Base-by-base conservation (phyloP, 30 jellyfish, hydroid and myxozoan species). In the Aurelia aurita complex sp. Pacific region DNA sequence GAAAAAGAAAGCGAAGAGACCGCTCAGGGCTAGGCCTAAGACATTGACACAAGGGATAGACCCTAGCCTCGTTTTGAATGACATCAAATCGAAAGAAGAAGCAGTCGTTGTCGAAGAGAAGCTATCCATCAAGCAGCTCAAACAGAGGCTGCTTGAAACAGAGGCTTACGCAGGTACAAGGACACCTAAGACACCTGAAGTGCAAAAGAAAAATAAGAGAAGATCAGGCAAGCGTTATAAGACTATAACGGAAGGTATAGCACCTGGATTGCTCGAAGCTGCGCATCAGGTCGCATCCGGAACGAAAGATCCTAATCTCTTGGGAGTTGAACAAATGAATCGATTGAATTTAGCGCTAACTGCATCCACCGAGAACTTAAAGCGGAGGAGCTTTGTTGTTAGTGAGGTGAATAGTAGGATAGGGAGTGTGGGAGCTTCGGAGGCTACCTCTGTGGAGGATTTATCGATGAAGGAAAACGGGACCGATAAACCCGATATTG, bases 201-300 rank as follows among this genome's bases (percentile, higher is more conserved):
- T 85, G 55, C 94, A 86, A 68, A 88, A 86, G 54, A 86, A 84
- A 18, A 89, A 85, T 35, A 75, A 91, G 50, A 66, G 97, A 15
- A 69, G 92, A 69, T 94, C 98, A 0, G 89, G 96, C 0, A 94
- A 88, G 60, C 85, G 98, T 35, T 94, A 94, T 55, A 94, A 94
- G 72, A 94, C 98, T 12, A 94, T 94, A 34, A 94, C 98, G 1
- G 98, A 94, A 84, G 98, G 98, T 15, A 94, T 94, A 3, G 98
- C 97, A 5, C 98, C 98, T 18, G 75, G 97, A 0, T 85, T 89
- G 17, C 64, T 94, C 17, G 96, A 94, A 69, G 86, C 87, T 23
- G 98, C 98, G 4, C 90, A 80, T 19, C 98, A 91, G 76, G 57
- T 74, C 17, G 96, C 94, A n/a, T 19, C 57, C 40, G 88, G 40